Evolutionary conservation across 2,113 vertebrate species (phyloP).

Genomic region (Bos indicus): DNA sequence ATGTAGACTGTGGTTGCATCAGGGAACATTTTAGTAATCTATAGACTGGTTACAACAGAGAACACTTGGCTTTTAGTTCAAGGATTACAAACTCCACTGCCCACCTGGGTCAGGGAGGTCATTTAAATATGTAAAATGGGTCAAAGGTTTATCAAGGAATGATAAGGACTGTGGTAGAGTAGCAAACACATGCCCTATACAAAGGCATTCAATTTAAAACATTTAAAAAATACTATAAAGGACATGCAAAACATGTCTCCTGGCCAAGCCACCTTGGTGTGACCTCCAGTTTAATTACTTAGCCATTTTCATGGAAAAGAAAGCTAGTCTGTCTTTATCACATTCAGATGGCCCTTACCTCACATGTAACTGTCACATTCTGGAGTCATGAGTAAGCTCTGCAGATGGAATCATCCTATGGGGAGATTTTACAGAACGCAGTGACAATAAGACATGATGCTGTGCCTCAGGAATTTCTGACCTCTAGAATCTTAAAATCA

Average conservation of each 20-base stretch:
- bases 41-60: background rate
- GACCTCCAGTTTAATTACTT: background rate
- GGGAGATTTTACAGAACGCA: slow-evolving; percentile 88
- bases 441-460: slow-evolving; percentile 86
- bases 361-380: slow-evolving; percentile 89
- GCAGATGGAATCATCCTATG: slow-evolving; percentile 89
- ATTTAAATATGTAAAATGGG: background rate
- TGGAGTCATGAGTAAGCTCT: slow-evolving; percentile 89
- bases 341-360: background rate
- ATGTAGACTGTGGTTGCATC: background rate
- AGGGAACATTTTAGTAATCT: background rate
- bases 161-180: background rate
- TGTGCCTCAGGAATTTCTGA: slow-evolving; percentile 90
- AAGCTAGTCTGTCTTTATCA: background rate
- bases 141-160: background rate
- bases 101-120: background rate
- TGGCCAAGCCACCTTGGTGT: background rate
- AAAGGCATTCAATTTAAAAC: background rate
- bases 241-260: background rate
- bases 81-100: background rate
- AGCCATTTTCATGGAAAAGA: background rate
- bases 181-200: background rate
- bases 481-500: slow-evolving; percentile 86
- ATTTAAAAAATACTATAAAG: background rate
- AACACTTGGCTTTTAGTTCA: background rate